Evolutionary conservation across 1,140 invertebrate genomes (phyloP).

Genomic region (Formica selysi): DNA sequence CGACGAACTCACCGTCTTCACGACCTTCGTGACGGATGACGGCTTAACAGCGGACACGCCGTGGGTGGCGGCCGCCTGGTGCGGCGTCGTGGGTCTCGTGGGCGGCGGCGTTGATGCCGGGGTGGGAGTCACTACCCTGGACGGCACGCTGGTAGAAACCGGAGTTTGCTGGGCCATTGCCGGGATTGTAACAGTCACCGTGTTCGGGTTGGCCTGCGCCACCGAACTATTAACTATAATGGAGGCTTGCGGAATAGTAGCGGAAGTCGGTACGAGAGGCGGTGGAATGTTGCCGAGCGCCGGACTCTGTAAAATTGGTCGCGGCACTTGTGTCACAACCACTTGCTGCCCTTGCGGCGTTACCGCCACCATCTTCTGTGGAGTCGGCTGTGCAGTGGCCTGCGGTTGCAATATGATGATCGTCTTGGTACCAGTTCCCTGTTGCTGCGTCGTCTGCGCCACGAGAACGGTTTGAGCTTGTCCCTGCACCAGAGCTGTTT

Average conservation of each 20-base stretch:
- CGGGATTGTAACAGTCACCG: conserved; percentile 79
- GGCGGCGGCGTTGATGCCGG: conserved; percentile 84
- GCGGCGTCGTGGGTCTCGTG: conserved; percentile 84
- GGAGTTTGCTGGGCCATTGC: conserved; percentile 78
- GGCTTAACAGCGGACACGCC: conserved; percentile 67
- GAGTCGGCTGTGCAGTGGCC: conserved; percentile 78
- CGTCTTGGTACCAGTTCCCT: conserved; percentile 89
- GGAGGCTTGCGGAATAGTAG: conserved; percentile 84
- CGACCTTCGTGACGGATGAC: conserved; percentile 63
- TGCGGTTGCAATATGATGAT: conserved; percentile 91
- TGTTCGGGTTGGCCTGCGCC: conserved; percentile 76
- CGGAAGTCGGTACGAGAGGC: conserved; percentile 83
- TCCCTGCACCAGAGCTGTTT: conserved; percentile 88
- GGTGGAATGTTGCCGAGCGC: conserved; percentile 84
- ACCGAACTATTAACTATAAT: conserved; percentile 84
- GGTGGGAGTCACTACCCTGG: conserved; percentile 83
- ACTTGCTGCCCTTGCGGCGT: conserved; percentile 90
- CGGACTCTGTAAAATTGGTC: conserved; percentile 87
- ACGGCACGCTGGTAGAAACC: conserved; percentile 82
- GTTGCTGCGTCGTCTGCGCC: conserved; percentile 88
- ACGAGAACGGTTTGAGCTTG: conserved; percentile 89
- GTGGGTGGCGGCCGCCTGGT: conserved; percentile 78
- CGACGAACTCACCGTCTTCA: conserved; percentile 80
- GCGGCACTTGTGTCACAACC: conserved; percentile 87
- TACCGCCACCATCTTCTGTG: conserved; percentile 89